Base-by-base conservation (phyloP, 2,113 vertebrate genomes). In the Pelvicachromis taeniatus region DNA sequence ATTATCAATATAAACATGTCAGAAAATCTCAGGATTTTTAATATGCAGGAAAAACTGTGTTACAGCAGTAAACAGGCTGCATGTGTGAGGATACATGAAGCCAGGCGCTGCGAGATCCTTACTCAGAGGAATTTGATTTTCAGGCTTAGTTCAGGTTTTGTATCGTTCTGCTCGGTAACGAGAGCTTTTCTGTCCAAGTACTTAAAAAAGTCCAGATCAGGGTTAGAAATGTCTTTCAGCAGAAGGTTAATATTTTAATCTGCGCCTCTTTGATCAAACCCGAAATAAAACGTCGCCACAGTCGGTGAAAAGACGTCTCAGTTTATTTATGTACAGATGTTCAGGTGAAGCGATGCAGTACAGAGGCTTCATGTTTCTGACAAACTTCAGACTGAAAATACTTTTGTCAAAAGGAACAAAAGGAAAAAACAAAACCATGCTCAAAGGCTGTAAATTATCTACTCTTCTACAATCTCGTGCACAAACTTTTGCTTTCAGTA, bases 291-390 rank as follows among this genome's bases (percentile, higher is more conserved):
- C 8, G n/a, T 4, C 1, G 33, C 65, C 12, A 52, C 31, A 79
- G 68, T 68, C 82, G 19, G 63, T 63, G 40, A 78, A 85, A 88
- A 85, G 86, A 78, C 88, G 2, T 88, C 53, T 77, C 78, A 33
- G 82, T 95, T 95, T 95, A 95, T 95, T 95, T 91, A 90, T 93
- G 89, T 94, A 94, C 93, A 94, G 82, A 83, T 89, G 88, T 89
- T 84, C 83, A 91, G 82, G 78, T 90, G 86, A 90, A 85, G 86
- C 9, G 19, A 77, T 54, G 85, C 88, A 86, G 86, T 88, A 89
- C 88, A 93, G 84, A 91, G 7, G 85, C 77, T 50, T 73, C 52
- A 77, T 54, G 81, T 77, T 90, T 87, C 73, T 84, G 87, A 90
- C 88, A 87, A 86, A 91, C 83, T 61, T 88, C 80, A 91, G 87